Evolutionary conservation across 2,888 invertebrate genomes (phyloP), one percentile per base, ranked within the genome.

Genomic region (Anorthoa munda): DNA sequence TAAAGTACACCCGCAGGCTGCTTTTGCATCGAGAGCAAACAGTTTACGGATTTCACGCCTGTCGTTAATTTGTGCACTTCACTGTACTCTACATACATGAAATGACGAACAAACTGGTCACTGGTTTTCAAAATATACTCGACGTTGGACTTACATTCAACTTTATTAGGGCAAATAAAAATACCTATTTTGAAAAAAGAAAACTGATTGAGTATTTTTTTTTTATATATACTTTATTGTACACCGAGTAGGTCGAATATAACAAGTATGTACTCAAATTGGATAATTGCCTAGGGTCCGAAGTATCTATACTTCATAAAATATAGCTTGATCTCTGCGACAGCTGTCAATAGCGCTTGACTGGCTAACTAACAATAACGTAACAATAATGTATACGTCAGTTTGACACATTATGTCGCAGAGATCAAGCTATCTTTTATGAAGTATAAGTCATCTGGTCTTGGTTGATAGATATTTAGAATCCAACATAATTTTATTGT

Each of bases 21-120:
- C n/a, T 51, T 63, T 67, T 72, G 31, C 55, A 60, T 31, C 18
- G 39, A 31, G 31, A 64, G 76, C 21, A 46, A 45, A 46, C 3
- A 21, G 66, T 60, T 64, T n/a, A 51, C n/a, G 26, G 18, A 64
- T 81, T 71, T 67, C 51, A 67, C 18, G 59, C 23, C 13, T 50
- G 17, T 26, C 58, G 51, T 56, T 56, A 64, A 48, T 64, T 55
- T 31, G 51, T 76, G 45, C 63, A 59, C 26, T 66, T 51, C 53
- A 67, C 46, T 60, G 31, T 23, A 46, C 45, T 56, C 11, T 50
- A 58, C 15, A 60, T 76, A 63, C n/a, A n/a, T 0, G n/a, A 51
- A 51, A 64, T 78, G 69, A 26, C n/a, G 48, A 21, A n/a, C 26
- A 45, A 39, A 39, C 48, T 51, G 17, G 23, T 63, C 31, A 46